Evolutionary conservation across 1,140 invertebrate genomes (phyloP).

Genomic region (Oedothorax gibbosus): DNA sequence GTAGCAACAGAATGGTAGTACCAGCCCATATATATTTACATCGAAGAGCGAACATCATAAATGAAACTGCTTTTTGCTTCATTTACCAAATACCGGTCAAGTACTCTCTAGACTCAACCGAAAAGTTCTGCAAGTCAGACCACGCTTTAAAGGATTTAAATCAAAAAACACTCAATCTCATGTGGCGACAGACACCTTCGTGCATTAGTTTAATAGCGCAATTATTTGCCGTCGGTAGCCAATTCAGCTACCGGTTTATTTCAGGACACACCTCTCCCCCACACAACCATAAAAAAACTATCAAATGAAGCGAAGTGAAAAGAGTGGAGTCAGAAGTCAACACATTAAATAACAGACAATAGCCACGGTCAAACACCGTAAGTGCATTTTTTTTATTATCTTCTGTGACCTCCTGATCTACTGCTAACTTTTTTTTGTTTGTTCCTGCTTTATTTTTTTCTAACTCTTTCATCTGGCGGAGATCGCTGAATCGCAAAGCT

Average conservation of each 20-base stretch:
- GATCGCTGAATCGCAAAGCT: neutral
- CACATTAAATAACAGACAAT: slow-evolving; percentile 43
- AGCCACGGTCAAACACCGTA: slow-evolving; percentile 43
- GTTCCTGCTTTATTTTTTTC: slow-evolving; percentile 11
- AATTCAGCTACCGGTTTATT: neutral
- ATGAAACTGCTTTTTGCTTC: too few relatives aligned
- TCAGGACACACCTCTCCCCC: neutral
- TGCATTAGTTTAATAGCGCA: neutral
- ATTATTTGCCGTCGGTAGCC: neutral
- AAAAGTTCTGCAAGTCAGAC: neutral
- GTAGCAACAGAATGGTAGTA: too few relatives aligned
- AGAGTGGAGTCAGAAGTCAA: slow-evolving; percentile 2
- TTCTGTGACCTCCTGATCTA: slow-evolving; percentile 38
- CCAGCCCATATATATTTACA: too few relatives aligned
- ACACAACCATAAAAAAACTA: neutral
- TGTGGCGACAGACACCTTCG: neutral
- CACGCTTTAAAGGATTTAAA: neutral
- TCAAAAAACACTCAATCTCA: neutral
- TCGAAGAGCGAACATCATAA: too few relatives aligned
- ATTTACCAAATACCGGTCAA: too few relatives aligned
- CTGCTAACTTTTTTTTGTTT: slow-evolving; percentile 26
- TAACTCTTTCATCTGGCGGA: neutral
- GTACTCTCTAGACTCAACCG: too few relatives aligned
- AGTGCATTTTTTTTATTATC: slow-evolving; percentile 39
- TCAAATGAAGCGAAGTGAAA: slow-evolving; percentile 1